A percentile compares a stretch with the other conserved stretches of the same genome.
Evolutionary conservation across 2,113 vertebrate genomes (phyloP).

Genomic region (Ondatra zibethicus): DNA sequence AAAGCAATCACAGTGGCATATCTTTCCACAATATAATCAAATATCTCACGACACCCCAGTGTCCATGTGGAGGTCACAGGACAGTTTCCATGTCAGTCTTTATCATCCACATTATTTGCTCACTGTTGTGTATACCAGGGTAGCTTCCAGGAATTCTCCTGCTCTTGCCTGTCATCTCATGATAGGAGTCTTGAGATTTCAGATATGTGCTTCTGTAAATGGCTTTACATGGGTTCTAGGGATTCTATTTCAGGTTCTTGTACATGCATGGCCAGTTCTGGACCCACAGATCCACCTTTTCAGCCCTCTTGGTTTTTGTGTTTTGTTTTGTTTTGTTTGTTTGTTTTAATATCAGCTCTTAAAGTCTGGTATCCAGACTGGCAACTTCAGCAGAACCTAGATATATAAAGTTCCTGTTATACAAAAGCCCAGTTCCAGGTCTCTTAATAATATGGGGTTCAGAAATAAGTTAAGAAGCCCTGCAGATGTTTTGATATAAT

Average conservation of each 20-base stretch:
- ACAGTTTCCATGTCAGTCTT: not conserved
- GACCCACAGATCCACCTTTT: not conserved
- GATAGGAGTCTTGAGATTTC: not conserved
- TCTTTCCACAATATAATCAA: not conserved
- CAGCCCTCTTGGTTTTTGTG: not conserved
- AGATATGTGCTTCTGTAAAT: not conserved
- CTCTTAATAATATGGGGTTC: not conserved
- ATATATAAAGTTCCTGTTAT: not conserved
- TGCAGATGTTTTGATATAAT: not conserved
- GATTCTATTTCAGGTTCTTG: not conserved
- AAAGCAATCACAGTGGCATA: not conserved
- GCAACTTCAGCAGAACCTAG: not conserved
- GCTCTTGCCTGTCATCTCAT: not conserved
- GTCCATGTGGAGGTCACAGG: not conserved
- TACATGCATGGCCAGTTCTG: not conserved
- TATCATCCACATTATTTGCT: not conserved
- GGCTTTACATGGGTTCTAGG: not conserved
- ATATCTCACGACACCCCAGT: not conserved
- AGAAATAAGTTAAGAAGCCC: conserved; percentile 7
- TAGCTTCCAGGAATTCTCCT: not conserved
- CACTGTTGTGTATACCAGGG: not conserved
- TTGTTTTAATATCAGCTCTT: not conserved
- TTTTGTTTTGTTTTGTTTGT: too few species aligned
- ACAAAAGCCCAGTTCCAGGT: too few species aligned
- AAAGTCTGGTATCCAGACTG: not conserved